Percentiles rank a stretch among this genome's conserved stretches.
Conservation (phyloP, 2,797 vertebrate genomes). For the Crenichthys baileyi region DNA sequence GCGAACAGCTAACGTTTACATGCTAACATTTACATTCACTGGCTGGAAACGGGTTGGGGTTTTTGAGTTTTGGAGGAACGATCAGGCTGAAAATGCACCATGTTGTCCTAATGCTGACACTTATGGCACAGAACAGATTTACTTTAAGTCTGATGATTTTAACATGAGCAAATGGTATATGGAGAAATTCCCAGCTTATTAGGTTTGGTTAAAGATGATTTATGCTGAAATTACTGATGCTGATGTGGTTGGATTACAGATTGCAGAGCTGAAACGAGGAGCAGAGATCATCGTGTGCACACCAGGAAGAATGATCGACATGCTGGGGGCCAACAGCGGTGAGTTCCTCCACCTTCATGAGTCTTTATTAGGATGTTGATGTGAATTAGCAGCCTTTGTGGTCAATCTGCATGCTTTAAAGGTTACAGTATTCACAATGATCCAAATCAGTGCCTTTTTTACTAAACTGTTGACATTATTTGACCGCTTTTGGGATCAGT, state of each 20-base stretch:
- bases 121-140: too few species aligned
- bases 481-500: conserved; percentile 89
- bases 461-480: conserved; percentile 98
- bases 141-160: too few species aligned
- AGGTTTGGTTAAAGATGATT: neutral
- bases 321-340: conserved; percentile 99
- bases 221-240: neutral
- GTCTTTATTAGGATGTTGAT: neutral
- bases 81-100: too few species aligned
- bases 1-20: too few species aligned
- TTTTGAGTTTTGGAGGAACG: too few species aligned
- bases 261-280: conserved; percentile 98
- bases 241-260: conserved; percentile 76
- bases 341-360: conserved; percentile 69
- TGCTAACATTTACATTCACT: too few species aligned
- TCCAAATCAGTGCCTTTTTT: conserved; percentile 66
- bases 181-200: neutral
- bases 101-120: too few species aligned
- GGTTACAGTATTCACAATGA: conserved; percentile 40
- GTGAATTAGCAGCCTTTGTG: conserved; percentile 4
- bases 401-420: conserved; percentile 58
- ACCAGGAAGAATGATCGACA: conserved; percentile 99
- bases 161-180: too few species aligned
- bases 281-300: conserved; percentile 99
- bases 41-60: too few species aligned